phyloP scores from a whole-genome alignment of 2,888 invertebrate genomes.

The Agonopterix subpropinquella region DNA sequence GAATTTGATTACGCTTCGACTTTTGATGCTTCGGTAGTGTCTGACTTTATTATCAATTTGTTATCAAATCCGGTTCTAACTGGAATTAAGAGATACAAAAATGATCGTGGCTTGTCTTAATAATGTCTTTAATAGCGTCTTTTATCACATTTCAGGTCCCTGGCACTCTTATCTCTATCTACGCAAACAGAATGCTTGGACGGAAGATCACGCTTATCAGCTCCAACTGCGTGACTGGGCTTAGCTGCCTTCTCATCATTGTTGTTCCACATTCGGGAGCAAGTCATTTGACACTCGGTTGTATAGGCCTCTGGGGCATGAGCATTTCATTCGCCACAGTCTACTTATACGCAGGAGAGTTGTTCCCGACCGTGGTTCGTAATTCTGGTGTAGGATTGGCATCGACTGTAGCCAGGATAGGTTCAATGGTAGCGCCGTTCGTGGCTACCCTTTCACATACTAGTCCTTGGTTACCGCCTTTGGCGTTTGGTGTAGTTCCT shows the following conservation, averaged over 20 bases:
- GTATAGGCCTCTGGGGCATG: conserved; percentile 86
- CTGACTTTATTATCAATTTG: no score
- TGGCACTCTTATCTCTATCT: conserved; percentile 79
- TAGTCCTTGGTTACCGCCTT: conserved; percentile 79
- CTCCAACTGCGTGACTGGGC: conserved; percentile 79
- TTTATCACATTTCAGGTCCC: conserved; percentile 55
- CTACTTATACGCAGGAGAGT: conserved; percentile 90
- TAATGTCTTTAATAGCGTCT: no score
- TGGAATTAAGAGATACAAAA: no score
- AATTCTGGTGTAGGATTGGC: conserved; percentile 91
- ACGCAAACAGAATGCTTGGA: conserved; percentile 79
- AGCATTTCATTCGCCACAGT: conserved; percentile 90
- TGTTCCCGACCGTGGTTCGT: conserved; percentile 92
- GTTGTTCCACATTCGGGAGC: conserved; percentile 67
- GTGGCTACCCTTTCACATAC: conserved; percentile 80
- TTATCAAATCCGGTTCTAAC: no score
- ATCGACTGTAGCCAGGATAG: conserved; percentile 89
- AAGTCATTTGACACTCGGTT: conserved; percentile 78
- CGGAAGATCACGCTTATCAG: conserved; percentile 80
- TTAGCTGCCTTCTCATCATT: conserved; percentile 79
- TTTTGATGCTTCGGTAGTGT: no score
- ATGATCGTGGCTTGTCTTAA: no score
- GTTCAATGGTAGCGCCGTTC: conserved; percentile 90
- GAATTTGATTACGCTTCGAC: no score
- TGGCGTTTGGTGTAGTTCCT: conserved; percentile 83